A percentile compares a stretch with the other conserved stretches of the same genome.
phyloP scores from a whole-genome alignment of 2,888 invertebrate genomes.

The Cyrtodaria siliqua region DNA sequence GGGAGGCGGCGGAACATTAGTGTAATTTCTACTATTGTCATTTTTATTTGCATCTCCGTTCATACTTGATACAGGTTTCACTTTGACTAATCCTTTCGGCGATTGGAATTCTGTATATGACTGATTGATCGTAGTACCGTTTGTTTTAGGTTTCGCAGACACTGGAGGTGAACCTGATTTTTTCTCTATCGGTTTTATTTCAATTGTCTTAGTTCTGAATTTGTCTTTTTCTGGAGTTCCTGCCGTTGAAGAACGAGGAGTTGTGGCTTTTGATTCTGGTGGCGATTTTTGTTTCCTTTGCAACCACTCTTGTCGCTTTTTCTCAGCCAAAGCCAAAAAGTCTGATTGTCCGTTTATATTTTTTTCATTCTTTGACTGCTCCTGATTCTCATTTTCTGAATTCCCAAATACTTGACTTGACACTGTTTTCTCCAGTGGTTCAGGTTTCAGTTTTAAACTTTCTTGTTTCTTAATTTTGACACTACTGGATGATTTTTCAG shows the following conservation, averaged over 20 bases:
- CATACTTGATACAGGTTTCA: conserved; percentile 31
- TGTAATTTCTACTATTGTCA: conserved; percentile 17
- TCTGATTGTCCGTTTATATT: conserved; percentile 67
- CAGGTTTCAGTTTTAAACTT: conserved; percentile 36
- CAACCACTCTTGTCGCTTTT: conserved; percentile 79
- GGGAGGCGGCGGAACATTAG: conserved; percentile 66
- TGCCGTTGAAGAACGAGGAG: conserved; percentile 36
- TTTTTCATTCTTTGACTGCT: conserved; percentile 34
- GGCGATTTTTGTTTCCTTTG: conserved; percentile 66
- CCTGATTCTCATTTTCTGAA: conserved; percentile 9
- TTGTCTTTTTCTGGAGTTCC: conserved; percentile 52
- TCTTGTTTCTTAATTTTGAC: conserved; percentile 28
- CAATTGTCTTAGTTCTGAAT: conserved; percentile 33
- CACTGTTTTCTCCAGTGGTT: conserved; percentile 20
- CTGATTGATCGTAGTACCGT: conserved; percentile 70
- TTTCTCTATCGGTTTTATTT: conserved; percentile 36
- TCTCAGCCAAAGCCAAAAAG: conserved; percentile 81
- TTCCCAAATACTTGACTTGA: background rate
- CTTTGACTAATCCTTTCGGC: conserved; percentile 40
- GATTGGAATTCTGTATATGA: conserved; percentile 60
- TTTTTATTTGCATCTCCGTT: conserved; percentile 49
- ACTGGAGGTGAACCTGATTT: conserved; percentile 37
- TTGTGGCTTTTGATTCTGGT: conserved; percentile 46
- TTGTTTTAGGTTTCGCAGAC: conserved; percentile 52
- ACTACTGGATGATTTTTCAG: background rate